Percentiles rank a stretch among this genome's conserved stretches.
These are phyloP conservation scores for Zygaena filipendulae DNA, from an alignment of 2,888 invertebrate species.

Conservation along the genomic window DNA sequence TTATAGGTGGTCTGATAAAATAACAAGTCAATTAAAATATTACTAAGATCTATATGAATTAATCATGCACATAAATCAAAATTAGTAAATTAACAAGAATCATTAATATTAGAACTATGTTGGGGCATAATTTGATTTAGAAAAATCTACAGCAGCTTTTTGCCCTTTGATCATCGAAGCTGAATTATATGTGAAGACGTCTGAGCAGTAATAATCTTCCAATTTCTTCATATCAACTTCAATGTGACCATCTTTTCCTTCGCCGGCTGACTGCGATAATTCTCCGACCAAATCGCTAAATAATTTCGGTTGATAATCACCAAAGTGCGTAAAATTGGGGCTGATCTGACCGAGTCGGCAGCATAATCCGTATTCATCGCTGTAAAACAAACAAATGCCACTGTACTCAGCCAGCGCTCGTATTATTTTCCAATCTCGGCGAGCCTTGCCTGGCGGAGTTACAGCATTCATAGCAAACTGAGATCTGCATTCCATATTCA, in stretches of 20 bases:
- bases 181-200: constrained; percentile 46
- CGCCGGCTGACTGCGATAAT: constrained; percentile 15
- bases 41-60: no score
- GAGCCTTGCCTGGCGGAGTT: constrained; percentile 90
- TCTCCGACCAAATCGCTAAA: constrained; percentile 24
- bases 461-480: constrained; percentile 90
- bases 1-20: no score
- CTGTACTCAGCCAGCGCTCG: constrained; percentile 46
- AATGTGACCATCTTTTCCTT: constrained; percentile 14
- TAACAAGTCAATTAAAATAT: no score
- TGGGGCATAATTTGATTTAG: constrained; percentile 23
- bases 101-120: no score
- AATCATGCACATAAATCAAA: no score
- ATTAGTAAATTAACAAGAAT: no score
- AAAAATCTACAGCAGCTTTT: constrained; percentile 30
- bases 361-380: constrained; percentile 28
- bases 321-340: constrained; percentile 36
- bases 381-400: constrained; percentile 31
- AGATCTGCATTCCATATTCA: constrained; percentile 96
- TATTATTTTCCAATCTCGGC: constrained; percentile 98
- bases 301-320: constrained; percentile 32
- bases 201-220: constrained; percentile 47
- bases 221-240: constrained; percentile 35
- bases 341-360: constrained; percentile 41
- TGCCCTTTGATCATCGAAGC: constrained; percentile 42